These are phyloP conservation scores for Caradrina clavipalpis DNA, from an alignment of 2,888 invertebrate genomes.

Conservation along the genomic window DNA sequence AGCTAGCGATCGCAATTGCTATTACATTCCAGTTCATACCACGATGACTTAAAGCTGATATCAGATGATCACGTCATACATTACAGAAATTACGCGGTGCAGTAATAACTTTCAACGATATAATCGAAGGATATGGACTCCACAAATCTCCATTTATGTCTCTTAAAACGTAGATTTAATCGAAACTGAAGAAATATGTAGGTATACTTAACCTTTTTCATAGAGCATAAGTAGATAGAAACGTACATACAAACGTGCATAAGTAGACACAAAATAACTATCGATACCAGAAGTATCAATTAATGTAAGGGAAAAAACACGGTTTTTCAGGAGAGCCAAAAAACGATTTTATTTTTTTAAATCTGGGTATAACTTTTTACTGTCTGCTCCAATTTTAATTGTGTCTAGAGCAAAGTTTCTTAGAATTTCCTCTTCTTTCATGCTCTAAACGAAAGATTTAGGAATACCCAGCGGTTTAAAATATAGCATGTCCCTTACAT, in stretches of 20 bases:
- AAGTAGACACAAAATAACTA: no score
- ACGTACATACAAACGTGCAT: constrained; percentile 4
- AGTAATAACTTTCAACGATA: constrained; percentile 68
- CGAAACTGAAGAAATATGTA: constrained; percentile 41
- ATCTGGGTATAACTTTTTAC: no score
- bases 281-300: no score
- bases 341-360: no score
- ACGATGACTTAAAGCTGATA: constrained; percentile 35
- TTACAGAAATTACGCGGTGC: constrained; percentile 49
- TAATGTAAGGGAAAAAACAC: no score
- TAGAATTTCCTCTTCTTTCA: no score
- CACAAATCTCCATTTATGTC: constrained; percentile 75
- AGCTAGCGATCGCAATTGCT: constrained; percentile 30
- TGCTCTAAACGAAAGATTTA: no score
- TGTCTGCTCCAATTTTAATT: no score
- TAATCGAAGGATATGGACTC: constrained; percentile 66
- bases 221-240: constrained; percentile 14
- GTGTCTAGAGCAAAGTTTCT: no score
- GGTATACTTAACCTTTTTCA: constrained; percentile 26
- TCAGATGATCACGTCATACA: constrained; percentile 45
- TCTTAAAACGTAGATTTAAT: constrained; percentile 66
- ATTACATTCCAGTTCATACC: constrained; percentile 19
- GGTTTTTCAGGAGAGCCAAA: no score
- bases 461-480: no score
- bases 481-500: no score